Evolutionary conservation across 1,140 invertebrate genomes (phyloP).

Genomic region (Zaprionus africanus): DNA sequence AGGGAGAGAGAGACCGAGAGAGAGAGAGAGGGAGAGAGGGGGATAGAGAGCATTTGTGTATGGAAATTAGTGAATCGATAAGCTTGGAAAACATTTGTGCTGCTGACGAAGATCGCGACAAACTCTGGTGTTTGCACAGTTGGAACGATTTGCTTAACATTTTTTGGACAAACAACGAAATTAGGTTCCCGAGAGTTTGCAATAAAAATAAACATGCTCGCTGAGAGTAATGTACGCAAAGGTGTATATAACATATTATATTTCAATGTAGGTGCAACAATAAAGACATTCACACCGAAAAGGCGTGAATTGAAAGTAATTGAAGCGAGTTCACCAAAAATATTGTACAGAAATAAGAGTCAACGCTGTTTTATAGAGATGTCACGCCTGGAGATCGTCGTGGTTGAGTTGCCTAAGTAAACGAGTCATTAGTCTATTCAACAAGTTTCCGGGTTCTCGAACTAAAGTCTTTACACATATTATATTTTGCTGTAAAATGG

Average conservation of each 20-base stretch:
- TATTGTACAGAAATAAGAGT: neutral
- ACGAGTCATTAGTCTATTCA: neutral
- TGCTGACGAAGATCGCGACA: neutral
- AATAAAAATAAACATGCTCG: neutral
- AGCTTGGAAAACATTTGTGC: constrained; percentile 52
- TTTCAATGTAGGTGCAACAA: neutral
- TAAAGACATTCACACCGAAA: neutral
- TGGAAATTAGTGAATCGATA: constrained; percentile 41
- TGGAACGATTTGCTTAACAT: neutral
- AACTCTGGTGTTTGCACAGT: constrained; percentile 38
- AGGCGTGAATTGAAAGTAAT: neutral
- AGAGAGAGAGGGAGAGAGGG: constrained; percentile 10
- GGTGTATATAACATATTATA: neutral
- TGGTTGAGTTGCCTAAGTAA: neutral
- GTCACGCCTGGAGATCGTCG: neutral
- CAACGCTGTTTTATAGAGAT: neutral
- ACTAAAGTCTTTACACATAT: neutral
- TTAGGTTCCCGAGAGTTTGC: constrained; percentile 8
- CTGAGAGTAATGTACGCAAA: neutral
- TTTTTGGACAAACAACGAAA: constrained; percentile 16
- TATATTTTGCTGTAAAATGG: neutral
- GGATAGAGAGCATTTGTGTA: constrained; percentile 34
- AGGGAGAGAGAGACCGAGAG: constrained; percentile 22
- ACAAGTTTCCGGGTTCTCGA: neutral
- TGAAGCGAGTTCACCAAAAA: neutral